A percentile compares a stretch with the other conserved stretches of the same genome.
Conservation (phyloP, 2,888 invertebrate species). For the Glyphotaelius pellucidus region DNA sequence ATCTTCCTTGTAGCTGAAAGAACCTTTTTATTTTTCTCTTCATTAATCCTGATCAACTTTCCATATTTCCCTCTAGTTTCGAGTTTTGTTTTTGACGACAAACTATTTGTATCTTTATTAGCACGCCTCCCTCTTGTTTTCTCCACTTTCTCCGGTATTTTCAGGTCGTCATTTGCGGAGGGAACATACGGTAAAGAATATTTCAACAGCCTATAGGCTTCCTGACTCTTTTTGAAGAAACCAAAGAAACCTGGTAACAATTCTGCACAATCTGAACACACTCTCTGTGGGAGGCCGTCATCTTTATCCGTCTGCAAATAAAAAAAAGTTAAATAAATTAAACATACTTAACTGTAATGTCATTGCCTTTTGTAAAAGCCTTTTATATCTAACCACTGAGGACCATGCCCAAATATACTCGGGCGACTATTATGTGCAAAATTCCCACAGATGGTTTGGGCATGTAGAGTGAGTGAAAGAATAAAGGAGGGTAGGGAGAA, state of each 20-base stretch:
- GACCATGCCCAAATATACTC: no score
- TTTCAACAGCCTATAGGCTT: constrained; percentile 34
- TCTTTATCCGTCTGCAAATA: constrained; percentile 47
- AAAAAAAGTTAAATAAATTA: background rate
- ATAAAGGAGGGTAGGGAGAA: no score
- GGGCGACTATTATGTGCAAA: no score
- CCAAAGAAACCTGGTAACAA: constrained; percentile 41
- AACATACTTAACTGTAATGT: no score
- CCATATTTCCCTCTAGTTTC: background rate
- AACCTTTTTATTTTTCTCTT: background rate
- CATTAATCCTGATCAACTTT: background rate
- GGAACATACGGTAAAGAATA: background rate
- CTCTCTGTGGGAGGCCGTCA: constrained; percentile 53
- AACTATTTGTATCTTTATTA: background rate
- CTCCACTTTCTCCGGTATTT: background rate
- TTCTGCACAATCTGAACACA: constrained; percentile 50
- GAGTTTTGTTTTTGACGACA: background rate
- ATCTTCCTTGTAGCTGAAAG: background rate
- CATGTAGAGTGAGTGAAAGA: no score
- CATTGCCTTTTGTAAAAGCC: no score
- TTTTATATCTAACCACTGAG: no score
- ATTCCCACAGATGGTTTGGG: no score
- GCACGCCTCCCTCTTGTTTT: background rate
- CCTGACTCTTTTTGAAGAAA: constrained; percentile 44
- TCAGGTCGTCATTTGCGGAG: background rate